phyloP scores from a whole-genome alignment of 1,140 invertebrate species.

The Trichonephila inaurata region DNA sequence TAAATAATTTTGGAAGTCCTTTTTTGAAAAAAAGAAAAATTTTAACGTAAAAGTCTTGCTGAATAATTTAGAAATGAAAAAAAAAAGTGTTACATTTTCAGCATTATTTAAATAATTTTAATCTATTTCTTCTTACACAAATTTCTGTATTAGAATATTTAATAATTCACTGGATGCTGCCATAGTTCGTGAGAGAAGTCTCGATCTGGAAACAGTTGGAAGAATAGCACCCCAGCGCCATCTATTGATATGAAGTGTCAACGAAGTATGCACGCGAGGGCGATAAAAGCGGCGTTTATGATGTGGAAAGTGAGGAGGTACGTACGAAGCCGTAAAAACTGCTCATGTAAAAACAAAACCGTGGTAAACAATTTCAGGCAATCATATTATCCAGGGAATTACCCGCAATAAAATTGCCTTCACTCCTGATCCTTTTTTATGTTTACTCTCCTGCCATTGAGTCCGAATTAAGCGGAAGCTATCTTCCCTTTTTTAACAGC shows the following conservation, averaged over 20 bases:
- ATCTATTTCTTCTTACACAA: too few relatives aligned
- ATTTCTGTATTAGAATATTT: too few relatives aligned
- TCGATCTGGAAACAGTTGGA: too few relatives aligned
- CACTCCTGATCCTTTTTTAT: constrained; percentile 11
- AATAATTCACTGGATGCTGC: too few relatives aligned
- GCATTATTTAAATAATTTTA: too few relatives aligned
- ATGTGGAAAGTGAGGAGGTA: constrained; percentile 62
- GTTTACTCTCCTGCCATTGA: constrained; percentile 45
- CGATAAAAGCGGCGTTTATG: constrained; percentile 68
- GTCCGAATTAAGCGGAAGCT: constrained; percentile 6
- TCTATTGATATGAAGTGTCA: constrained; percentile 37
- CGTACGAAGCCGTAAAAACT: constrained; percentile 63
- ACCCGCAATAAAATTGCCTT: constrained; percentile 64
- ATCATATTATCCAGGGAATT: constrained; percentile 50
- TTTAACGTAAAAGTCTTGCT: too few relatives aligned
- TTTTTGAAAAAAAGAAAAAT: too few relatives aligned
- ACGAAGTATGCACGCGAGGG: constrained; percentile 38
- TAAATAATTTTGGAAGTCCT: too few relatives aligned
- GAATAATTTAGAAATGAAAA: too few relatives aligned
- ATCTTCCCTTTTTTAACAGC: background rate
- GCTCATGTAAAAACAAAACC: constrained; percentile 67
- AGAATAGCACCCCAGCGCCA: constrained; percentile 3
- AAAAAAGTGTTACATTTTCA: too few relatives aligned
- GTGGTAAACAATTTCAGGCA: constrained; percentile 62
- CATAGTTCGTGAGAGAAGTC: too few relatives aligned